Conservation (phyloP, 2,113 vertebrate species). For the Eidolon helvum region DNA sequence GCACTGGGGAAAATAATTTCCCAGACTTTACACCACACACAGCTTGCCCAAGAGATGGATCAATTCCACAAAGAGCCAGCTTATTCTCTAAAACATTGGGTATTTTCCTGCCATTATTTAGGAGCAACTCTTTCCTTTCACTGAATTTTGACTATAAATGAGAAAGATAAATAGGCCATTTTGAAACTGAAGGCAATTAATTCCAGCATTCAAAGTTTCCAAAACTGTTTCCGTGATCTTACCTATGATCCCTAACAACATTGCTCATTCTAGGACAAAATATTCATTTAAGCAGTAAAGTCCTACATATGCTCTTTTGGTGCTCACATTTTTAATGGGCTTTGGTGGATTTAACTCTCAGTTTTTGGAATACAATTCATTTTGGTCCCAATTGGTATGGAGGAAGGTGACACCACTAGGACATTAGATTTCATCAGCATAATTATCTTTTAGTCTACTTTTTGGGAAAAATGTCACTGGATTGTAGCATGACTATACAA, state of each 20-base stretch:
- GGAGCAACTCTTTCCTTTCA: slow-evolving; percentile 21
- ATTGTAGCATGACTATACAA: background rate
- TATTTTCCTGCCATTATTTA: slow-evolving; percentile 29
- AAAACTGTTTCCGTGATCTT: slow-evolving; percentile 30
- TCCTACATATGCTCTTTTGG: background rate
- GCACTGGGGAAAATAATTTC: background rate
- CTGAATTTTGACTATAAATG: slow-evolving; percentile 31
- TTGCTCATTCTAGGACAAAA: background rate
- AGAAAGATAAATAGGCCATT: slow-evolving; percentile 40
- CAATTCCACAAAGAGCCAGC: slow-evolving; percentile 4
- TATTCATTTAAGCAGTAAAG: background rate
- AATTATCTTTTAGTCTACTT: background rate
- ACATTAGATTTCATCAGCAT: background rate
- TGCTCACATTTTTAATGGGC: background rate
- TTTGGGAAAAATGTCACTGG: background rate
- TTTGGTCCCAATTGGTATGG: background rate
- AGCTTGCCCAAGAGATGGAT: slow-evolving; percentile 19
- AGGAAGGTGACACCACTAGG: background rate
- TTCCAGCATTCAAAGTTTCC: slow-evolving; percentile 42
- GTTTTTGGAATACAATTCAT: slow-evolving; percentile 17
- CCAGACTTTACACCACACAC: background rate
- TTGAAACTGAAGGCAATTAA: slow-evolving; percentile 28
- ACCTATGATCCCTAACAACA: background rate
- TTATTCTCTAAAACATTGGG: background rate
- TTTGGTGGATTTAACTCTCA: background rate